Evolutionary conservation across 2,888 invertebrate genomes (phyloP), one percentile per base, ranked within the genome.

Genomic region (Pterostichus madidus): DNA sequence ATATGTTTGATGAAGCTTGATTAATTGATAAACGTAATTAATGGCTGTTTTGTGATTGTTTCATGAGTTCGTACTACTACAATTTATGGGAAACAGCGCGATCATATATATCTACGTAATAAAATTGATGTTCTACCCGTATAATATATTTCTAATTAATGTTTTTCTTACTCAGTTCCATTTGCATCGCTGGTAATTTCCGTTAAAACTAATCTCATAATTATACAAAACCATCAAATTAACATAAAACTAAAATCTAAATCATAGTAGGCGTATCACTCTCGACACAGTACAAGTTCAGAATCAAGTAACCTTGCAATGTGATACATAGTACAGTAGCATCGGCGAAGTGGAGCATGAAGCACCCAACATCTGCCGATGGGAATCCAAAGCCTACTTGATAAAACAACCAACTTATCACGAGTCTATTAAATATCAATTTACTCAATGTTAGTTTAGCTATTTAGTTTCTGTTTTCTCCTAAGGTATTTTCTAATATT

Each of bases 351-450:
- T 64, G 35, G 64, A 64, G 64, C 64, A 64, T 64, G 64, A 64
- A 64, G 13, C 49, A 49, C 39, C 39, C 39, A 39, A 64, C 64
- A 35, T 64, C 39, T 35, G 32, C 64, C 64, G 31, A 13, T 32
- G 32, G 32, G 64, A 64, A 64, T 64, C 64, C 64, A 17, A 32
- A 35, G 64, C 64, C 64, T 32, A 35, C 61, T 61, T 61, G n/a
- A 32, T 32, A 46, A 46, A 61, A 61, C 39, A 64, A 64, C 13
- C 35, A 64, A 64, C 64, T 64, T 64, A 64, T 64, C 64, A 10
- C 68, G 10, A 71, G 44, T 71, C 68, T 39, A 71, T 71, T 71
- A 71, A 71, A 71, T 71, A 71, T 71, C 68, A 71, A 71, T 71
- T 71, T 71, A 71, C 44, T 71, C 39, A 44, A 71, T 71, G 44